A percentile compares a stretch with the other conserved stretches of the same genome.
Conservation (phyloP, 2,113 vertebrate species). For the Notarius quadriscutis region DNA sequence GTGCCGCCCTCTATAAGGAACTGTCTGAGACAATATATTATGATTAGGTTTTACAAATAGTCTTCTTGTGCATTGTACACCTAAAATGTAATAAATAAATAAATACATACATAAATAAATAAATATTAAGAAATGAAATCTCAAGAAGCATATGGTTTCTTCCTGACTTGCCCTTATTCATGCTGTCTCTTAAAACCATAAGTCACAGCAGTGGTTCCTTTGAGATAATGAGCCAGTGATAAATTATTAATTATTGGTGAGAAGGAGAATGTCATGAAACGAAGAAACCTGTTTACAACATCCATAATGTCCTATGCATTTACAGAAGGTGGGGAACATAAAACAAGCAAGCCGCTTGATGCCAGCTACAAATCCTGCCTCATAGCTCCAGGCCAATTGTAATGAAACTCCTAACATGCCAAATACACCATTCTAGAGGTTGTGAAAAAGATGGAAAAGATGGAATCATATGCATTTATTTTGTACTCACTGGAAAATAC, state of each 20-base stretch:
- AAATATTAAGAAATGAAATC: neutral
- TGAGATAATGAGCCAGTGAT: conserved; percentile 74
- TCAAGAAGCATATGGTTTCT: conserved; percentile 11
- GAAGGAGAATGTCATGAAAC: conserved; percentile 68
- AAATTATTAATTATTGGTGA: conserved; percentile 80
- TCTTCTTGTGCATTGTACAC: conserved; percentile 8
- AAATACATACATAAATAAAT: neutral
- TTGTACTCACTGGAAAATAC: conserved; percentile 23
- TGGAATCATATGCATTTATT: conserved; percentile 39
- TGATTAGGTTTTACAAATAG: neutral
- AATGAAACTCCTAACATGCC: conserved; percentile 72
- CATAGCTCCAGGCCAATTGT: conserved; percentile 67
- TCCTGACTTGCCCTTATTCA: conserved; percentile 53
- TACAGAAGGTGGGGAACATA: conserved; percentile 63
- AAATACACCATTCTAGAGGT: conserved; percentile 68
- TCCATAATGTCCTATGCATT: conserved; percentile 58
- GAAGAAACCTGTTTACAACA: conserved; percentile 53
- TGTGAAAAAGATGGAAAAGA: conserved; percentile 61
- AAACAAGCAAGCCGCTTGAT: conserved; percentile 65
- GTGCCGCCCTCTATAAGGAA: too few relatives aligned
- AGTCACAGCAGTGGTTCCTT: conserved; percentile 74
- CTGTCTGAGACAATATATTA: neutral
- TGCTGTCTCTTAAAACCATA: conserved; percentile 65
- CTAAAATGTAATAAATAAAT: conserved; percentile 4
- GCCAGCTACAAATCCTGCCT: conserved; percentile 52